Evolutionary conservation across 2,888 invertebrate species (phyloP), one percentile per base, ranked within the genome.

Genomic region (Ophion slaviceki): DNA sequence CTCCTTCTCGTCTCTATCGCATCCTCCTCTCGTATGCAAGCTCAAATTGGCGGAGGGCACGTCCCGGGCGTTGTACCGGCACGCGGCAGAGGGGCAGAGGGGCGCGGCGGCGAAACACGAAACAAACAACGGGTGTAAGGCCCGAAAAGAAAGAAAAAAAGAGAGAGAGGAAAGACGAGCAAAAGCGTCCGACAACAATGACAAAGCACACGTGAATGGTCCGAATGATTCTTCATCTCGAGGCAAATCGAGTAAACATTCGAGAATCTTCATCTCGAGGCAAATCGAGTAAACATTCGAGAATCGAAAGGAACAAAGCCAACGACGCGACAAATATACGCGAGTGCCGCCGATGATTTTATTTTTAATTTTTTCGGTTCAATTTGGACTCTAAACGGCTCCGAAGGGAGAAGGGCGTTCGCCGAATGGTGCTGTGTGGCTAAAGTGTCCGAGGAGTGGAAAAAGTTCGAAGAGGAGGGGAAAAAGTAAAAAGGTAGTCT

Each of bases 11-110:
- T 6, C 57, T 57, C 61, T 81, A 40, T 81, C 62, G 64, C 71
- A 57, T 59, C 57, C 68, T 68, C 68, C 14, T 88, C 92, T 92
- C 92, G 92, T 91, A 93, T 92, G 93, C 92, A 90, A 91, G 88
- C 90, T 89, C 89, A 89, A 88, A 76, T 82, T 67, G 83, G 71
- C 78, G 83, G 78, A 72, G 86, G 84, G 83, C 84, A 82, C 87
- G 86, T 85, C 86, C 86, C 86, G 76, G 80, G 64, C 24, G 76
- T 82, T 67, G 66, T 77, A 64, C 70, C 20, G 75, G 45, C 71
- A 80, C 81, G 75, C 75, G 47, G 78, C 78, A 62, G 78, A 82
- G 82, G 76, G 82, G 40, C 40, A 40, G 40, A 40, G 40, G 8
- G 40, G 8, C 1, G 7, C 7, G 40, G 40, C 3, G 8, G 40